Conservation (phyloP, 2,113 vertebrate genomes). For the Pollimyrus isidori region DNA sequence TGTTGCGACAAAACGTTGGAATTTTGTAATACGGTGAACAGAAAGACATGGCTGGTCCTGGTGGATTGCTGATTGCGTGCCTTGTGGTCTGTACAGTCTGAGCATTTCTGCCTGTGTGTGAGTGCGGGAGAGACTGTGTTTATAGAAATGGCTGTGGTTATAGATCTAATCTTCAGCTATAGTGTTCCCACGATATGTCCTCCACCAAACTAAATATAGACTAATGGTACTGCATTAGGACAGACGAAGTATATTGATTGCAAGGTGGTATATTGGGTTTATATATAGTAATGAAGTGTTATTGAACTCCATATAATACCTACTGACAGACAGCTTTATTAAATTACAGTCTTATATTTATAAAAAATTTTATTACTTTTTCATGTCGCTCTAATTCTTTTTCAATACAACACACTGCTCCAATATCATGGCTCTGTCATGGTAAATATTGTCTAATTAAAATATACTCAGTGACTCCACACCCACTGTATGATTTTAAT, state of each 20-base stretch:
- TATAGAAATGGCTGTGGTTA: conserved; percentile 41
- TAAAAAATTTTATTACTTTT: conserved; percentile 6
- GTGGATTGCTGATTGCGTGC: not conserved
- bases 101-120: not conserved
- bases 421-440: not conserved
- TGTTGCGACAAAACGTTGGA: not conserved
- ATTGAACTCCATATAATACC: conserved; percentile 16
- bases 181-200: conserved; percentile 30
- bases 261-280: conserved; percentile 20
- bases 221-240: conserved; percentile 30
- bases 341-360: conserved; percentile 3
- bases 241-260: conserved; percentile 25
- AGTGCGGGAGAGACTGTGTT: conserved; percentile 42
- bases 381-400: not conserved
- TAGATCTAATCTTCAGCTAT: conserved; percentile 55
- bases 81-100: not conserved
- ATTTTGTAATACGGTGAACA: not conserved
- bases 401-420: not conserved
- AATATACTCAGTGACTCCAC: not conserved
- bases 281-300: conserved; percentile 21
- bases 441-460: not conserved
- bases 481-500: not conserved
- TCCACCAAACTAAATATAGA: conserved; percentile 55
- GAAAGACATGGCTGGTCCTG: not conserved
- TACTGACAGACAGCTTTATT: conserved; percentile 6